A percentile compares a stretch with the other conserved stretches of the same genome.
Evolutionary conservation across 2,113 vertebrate genomes (phyloP).

Genomic region (Cebus imitator): DNA sequence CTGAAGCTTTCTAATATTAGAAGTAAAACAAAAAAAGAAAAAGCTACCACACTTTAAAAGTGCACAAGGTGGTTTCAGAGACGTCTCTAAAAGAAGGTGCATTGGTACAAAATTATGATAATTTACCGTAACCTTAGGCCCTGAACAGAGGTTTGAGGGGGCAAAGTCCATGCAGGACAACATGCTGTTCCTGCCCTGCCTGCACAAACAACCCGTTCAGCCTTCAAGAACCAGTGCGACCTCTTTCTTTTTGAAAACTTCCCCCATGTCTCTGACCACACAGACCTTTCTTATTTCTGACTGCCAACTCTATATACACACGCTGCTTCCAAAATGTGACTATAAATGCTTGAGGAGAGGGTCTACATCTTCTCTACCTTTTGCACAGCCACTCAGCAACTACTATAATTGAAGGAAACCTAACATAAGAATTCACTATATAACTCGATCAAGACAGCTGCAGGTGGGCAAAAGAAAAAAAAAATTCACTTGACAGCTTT

Average conservation of each 20-base stretch:
- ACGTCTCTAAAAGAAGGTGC: not conserved
- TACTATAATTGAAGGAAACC: not conserved
- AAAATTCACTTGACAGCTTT: not conserved
- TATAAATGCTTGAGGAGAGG: not conserved
- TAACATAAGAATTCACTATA: not conserved
- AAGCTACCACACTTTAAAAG: not conserved
- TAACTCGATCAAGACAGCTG: no score
- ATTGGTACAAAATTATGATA: not conserved
- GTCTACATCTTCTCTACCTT: not conserved
- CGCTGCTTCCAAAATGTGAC: not conserved
- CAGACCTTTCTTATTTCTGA: not conserved
- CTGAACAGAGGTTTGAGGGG: not conserved
- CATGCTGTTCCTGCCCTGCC: not conserved
- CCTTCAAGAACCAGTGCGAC: rapidly evolving
- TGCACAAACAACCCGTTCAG: not conserved
- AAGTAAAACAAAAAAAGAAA: not conserved
- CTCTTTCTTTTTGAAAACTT: not conserved
- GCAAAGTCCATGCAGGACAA: not conserved
- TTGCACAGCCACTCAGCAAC: not conserved
- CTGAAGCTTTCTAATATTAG: not conserved
- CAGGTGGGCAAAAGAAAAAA: no score
- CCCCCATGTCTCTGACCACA: not conserved
- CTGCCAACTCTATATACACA: not conserved
- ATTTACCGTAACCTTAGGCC: not conserved
- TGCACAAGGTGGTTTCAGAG: not conserved